Percentiles rank a stretch among this genome's conserved stretches.
phyloP scores from a whole-genome alignment of 2,113 vertebrate genomes.

The Hippocampus guttulatus region DNA sequence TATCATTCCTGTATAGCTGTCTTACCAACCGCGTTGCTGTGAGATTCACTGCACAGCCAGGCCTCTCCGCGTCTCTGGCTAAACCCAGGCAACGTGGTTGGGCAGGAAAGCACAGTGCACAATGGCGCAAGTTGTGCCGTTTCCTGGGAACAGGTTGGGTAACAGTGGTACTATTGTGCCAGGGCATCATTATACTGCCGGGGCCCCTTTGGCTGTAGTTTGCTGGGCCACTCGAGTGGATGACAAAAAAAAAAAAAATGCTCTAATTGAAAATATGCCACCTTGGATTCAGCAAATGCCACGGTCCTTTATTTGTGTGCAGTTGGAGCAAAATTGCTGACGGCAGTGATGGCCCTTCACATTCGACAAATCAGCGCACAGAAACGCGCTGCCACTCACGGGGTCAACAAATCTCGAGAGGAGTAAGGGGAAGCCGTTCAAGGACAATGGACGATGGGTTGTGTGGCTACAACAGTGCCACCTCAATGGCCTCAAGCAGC shows the following conservation, averaged over 20 bases:
- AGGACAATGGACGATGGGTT: conserved; percentile 28
- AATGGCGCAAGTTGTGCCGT: conserved; percentile 76
- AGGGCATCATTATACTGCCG: conserved; percentile 71
- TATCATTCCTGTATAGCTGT: conserved; percentile 38
- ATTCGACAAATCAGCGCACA: conserved; percentile 44
- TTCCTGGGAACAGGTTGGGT: conserved; percentile 76
- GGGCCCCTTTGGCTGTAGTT: conserved; percentile 67
- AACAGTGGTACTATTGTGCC: conserved; percentile 78
- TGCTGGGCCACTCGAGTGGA: conserved; percentile 68
- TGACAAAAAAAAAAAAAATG: conserved; percentile 62
- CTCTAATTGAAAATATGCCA: conserved; percentile 70
- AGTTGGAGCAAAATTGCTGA: conserved; percentile 57
- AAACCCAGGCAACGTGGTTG: conserved; percentile 73
- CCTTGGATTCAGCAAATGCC: conserved; percentile 72
- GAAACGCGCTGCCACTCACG: conserved; percentile 45
- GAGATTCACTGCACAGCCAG: conserved; percentile 53
- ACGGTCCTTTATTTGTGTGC: conserved; percentile 52
- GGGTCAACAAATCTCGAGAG: conserved; percentile 48
- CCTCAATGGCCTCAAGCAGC: conserved; percentile 29
- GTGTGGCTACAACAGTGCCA: conserved; percentile 30
- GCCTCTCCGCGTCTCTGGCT: conserved; percentile 62
- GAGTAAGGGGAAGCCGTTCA: conserved; percentile 26
- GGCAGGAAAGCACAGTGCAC: conserved; percentile 74
- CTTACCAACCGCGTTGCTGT: conserved; percentile 42
- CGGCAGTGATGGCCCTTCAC: conserved; percentile 36